phyloP scores from a whole-genome alignment of 2,888 invertebrate species.

The Dioctria rufipes region DNA sequence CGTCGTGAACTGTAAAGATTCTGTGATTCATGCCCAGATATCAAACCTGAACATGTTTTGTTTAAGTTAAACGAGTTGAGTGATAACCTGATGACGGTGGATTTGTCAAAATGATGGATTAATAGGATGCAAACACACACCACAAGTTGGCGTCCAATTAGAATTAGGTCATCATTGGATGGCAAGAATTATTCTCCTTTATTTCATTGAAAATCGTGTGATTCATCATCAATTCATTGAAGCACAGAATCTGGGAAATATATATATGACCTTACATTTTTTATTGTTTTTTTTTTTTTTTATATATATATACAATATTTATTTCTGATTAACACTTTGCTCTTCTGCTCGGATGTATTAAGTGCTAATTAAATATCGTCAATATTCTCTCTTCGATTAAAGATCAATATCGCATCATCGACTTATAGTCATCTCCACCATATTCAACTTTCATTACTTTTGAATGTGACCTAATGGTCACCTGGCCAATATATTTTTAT shows the following conservation, averaged over 20 bases:
- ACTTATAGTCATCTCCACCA: neutral
- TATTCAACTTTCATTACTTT: neutral
- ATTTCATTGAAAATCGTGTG: neutral
- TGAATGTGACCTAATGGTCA: conserved; percentile 33
- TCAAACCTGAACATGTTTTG: conserved; percentile 35
- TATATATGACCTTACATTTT: neutral
- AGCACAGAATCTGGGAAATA: conserved; percentile 14
- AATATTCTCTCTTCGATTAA: conserved; percentile 6
- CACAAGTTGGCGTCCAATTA: neutral
- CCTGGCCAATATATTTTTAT: conserved; percentile 37
- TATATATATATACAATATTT: neutral
- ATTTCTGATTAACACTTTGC: conserved; percentile 11
- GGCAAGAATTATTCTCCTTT: neutral
- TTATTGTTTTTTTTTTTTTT: conserved; percentile 22
- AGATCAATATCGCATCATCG: conserved; percentile 31
- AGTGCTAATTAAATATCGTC: conserved; percentile 24
- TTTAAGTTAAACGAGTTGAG: conserved; percentile 41
- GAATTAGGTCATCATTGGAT: conserved; percentile 48
- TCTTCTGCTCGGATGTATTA: conserved; percentile 10
- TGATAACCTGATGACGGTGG: conserved; percentile 53
- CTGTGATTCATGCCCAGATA: conserved; percentile 48
- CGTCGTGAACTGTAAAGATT: conserved; percentile 12
- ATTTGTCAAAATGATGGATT: conserved; percentile 53
- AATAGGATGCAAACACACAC: conserved; percentile 38
- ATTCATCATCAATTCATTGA: neutral